Percentiles rank a stretch among this genome's conserved stretches.
These are phyloP conservation scores for Chelonoidis abingdonii DNA, from an alignment of 2,113 vertebrate species.

Conservation along the genomic window DNA sequence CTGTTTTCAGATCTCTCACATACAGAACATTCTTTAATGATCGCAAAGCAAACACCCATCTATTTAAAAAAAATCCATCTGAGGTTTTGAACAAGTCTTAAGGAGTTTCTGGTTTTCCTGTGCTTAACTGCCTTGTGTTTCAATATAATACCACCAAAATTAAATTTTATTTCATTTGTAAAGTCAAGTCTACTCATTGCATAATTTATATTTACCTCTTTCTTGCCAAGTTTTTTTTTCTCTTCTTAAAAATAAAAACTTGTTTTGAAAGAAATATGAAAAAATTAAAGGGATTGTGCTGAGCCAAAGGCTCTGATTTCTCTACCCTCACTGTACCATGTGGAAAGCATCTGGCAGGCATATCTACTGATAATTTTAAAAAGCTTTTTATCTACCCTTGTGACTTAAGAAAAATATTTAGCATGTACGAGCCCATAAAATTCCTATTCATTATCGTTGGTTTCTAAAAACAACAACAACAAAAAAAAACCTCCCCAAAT, in stretches of 20 bases:
- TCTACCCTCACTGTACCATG: conserved; percentile 38
- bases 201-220: not conserved
- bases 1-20: conserved; percentile 45
- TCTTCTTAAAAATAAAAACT: conserved; percentile 33
- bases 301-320: conserved; percentile 38
- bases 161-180: not conserved
- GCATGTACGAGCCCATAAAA: not conserved
- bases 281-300: conserved; percentile 28
- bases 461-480: not conserved
- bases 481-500: no score
- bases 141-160: not conserved
- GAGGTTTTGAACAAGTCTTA: not conserved
- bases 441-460: not conserved
- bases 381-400: conserved; percentile 45
- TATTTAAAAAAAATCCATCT: not conserved
- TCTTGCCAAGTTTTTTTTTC: conserved; percentile 3
- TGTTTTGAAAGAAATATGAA: conserved; percentile 61
- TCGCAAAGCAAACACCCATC: not conserved
- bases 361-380: conserved; percentile 31
- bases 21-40: conserved; percentile 65
- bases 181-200: not conserved
- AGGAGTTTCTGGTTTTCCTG: not conserved
- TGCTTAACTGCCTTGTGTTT: not conserved
- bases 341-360: conserved; percentile 59
- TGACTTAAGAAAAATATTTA: not conserved